Evolutionary conservation across 2,113 vertebrate species (phyloP).

Genomic region (Oryzias celebensis): DNA sequence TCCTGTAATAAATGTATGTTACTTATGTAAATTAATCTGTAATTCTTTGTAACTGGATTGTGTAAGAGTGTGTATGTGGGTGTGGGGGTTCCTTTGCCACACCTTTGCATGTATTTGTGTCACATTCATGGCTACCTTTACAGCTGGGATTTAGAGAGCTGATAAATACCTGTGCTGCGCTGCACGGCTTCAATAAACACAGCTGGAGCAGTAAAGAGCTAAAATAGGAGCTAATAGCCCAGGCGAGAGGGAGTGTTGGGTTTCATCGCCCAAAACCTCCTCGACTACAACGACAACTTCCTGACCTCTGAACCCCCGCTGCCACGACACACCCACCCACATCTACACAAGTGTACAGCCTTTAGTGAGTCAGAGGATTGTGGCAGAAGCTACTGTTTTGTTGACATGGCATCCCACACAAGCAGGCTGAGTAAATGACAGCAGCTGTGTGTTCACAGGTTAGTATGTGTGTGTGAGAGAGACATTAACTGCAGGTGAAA

Average conservation of each 20-base stretch:
- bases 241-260: constrained; percentile 42
- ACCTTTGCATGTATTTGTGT: constrained; percentile 3
- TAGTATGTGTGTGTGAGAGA: constrained; percentile 23
- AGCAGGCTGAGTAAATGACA: constrained; percentile 69
- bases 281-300: constrained; percentile 16
- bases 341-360: constrained; percentile 13
- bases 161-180: constrained; percentile 52
- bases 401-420: constrained; percentile 63
- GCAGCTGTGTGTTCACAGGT: constrained; percentile 50
- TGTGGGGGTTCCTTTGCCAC: no score
- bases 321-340: constrained; percentile 9
- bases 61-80: no score
- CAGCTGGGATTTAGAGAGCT: constrained; percentile 35
- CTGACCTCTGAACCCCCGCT: constrained; percentile 13
- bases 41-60: no score
- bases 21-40: no score
- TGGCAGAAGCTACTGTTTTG: constrained; percentile 57
- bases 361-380: constrained; percentile 13
- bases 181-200: constrained; percentile 52
- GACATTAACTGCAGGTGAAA: constrained; percentile 72
- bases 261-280: constrained; percentile 53
- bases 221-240: constrained; percentile 49
- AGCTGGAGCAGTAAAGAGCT: constrained; percentile 51
- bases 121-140: constrained; percentile 25
- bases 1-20: no score